Evolutionary conservation across 2,888 invertebrate genomes (phyloP).

Genomic region (Coenonympha glycerion): DNA sequence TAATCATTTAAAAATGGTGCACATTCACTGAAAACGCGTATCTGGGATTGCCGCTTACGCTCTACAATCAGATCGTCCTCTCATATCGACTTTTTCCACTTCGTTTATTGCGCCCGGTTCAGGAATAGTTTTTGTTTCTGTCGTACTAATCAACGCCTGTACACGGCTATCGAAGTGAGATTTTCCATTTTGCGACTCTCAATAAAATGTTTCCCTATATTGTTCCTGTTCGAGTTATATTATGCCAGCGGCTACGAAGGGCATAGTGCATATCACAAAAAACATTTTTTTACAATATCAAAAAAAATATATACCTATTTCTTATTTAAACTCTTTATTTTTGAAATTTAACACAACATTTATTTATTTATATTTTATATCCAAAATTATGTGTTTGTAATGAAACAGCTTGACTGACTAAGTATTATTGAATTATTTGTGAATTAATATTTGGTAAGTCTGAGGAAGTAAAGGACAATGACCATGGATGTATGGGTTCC

Average conservation of each 20-base stretch:
- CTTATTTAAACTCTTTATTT: not conserved
- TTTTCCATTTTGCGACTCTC: conserved; percentile 37
- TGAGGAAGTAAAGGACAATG: no score
- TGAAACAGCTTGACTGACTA: no score
- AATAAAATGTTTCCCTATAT: conserved; percentile 35
- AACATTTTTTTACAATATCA: not conserved
- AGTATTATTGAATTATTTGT: no score
- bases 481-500: no score
- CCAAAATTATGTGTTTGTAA: no score
- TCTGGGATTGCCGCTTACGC: conserved; percentile 65
- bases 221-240: conserved; percentile 28
- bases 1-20: conserved; percentile 64
- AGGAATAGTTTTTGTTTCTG: conserved; percentile 71
- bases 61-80: conserved; percentile 62
- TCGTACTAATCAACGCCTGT: conserved; percentile 69
- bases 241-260: conserved; percentile 24
- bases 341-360: not conserved
- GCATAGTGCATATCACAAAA: conserved; percentile 24
- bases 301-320: not conserved
- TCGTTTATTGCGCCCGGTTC: conserved; percentile 65
- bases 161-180: conserved; percentile 49
- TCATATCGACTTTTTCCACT: conserved; percentile 73
- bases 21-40: conserved; percentile 65
- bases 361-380: no score
- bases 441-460: no score